Evolutionary conservation across 2,888 invertebrate genomes (phyloP), one percentile per base, ranked within the genome.

Genomic region (Aporophyla lueneburgensis): DNA sequence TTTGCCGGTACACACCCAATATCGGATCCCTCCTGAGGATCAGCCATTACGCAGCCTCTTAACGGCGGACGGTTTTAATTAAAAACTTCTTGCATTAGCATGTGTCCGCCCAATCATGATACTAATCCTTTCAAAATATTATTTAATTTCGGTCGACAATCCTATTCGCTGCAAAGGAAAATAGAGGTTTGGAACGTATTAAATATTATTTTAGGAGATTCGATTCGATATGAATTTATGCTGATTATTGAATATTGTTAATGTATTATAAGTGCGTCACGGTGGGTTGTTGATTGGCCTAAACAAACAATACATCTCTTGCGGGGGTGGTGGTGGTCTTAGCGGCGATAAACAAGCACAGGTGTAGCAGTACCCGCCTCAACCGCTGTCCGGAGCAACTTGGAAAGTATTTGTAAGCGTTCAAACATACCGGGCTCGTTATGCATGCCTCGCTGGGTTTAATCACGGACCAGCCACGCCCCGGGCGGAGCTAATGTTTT

Each of bases 61-160:
- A 96, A 94, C 96, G 93, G 91, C 94, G 93, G 93, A 93, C 95
- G 94, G 94, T 95, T 96, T 96, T 96, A 96, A 96, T 96, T 96
- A 96, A 96, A 96, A 96, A 96, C 96, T 96, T 96, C 96, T 96
- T 96, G 93, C 96, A 96, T 96, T 96, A 96, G 93, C 96, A 95
- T 95, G 95, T 94, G 94, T 94, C 93, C 93, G 93, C 91, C 93
- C 93, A 93, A 93, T 94, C 93, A 93, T 93, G 93, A 92, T 93
- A 91, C 93, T 94, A 94, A 95, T 94, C 94, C 93, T 92, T 93
- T 93, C 93, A 93, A 94, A 94, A 95, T 95, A 94, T 94, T 95
- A 95, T 95, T 95, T 95, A 94, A 95, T 95, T 94, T 92, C 90
- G 87, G 85, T 87, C 83, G 86, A 87, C 87, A 88, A 83, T 88